Evolutionary conservation across 1,140 invertebrate genomes (phyloP).

Genomic region (Oppia nitens): DNA sequence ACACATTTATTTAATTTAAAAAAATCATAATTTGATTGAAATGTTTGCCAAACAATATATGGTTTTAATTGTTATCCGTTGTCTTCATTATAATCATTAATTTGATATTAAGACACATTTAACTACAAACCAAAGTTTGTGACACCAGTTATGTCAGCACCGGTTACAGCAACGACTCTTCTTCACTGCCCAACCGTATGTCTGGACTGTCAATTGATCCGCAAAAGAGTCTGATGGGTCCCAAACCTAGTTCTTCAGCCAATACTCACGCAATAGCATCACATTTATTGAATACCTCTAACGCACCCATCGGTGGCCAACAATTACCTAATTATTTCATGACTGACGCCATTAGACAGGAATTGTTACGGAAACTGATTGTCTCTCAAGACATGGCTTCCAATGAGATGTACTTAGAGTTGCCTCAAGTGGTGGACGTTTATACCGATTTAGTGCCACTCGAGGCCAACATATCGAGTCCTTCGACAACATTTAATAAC

Average conservation of each 20-base stretch:
- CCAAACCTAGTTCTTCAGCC: too few species aligned
- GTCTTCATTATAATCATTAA: too few species aligned
- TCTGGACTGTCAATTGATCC: not conserved
- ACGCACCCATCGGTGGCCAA: too few species aligned
- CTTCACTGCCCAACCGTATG: too few species aligned
- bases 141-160: too few species aligned
- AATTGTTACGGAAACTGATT: conserved; percentile 4
- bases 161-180: too few species aligned
- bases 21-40: too few species aligned
- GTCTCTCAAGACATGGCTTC: not conserved
- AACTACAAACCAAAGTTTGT: too few species aligned
- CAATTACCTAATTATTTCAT: conserved; percentile 10
- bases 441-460: conserved; percentile 74
- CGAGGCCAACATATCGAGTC: conserved; percentile 41
- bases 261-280: not conserved
- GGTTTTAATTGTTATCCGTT: too few species aligned
- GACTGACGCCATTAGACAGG: conserved; percentile 8
- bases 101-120: too few species aligned
- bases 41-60: too few species aligned
- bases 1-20: too few species aligned
- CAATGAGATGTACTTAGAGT: conserved; percentile 34
- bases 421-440: conserved; percentile 68
- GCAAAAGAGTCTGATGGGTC: not conserved
- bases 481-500: conserved; percentile 43
- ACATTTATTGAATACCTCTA: not conserved